phyloP scores from a whole-genome alignment of 2,888 invertebrate species.

The Galerucella pusilla region DNA sequence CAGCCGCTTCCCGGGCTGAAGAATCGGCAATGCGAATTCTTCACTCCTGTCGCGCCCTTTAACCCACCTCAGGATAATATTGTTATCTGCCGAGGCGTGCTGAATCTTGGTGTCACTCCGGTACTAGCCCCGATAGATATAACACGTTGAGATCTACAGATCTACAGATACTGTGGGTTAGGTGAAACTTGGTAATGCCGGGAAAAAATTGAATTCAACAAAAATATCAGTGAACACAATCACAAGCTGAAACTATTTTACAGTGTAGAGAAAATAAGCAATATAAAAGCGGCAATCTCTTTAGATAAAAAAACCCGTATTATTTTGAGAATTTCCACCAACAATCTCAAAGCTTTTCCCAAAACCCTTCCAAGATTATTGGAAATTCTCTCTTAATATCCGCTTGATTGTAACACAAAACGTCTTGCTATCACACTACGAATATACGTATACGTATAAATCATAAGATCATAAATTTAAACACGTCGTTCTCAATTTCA shows the following conservation, averaged over 20 bases:
- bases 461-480: conserved; percentile 26
- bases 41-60: too few relatives aligned
- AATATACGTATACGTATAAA: conserved; percentile 8
- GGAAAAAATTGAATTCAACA: too few relatives aligned
- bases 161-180: too few relatives aligned
- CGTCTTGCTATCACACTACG: neutral
- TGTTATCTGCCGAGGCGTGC: too few relatives aligned
- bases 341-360: conserved; percentile 8
- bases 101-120: too few relatives aligned
- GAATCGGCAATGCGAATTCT: too few relatives aligned
- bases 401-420: conserved; percentile 23
- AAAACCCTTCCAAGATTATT: conserved; percentile 20
- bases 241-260: neutral
- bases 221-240: too few relatives aligned
- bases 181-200: too few relatives aligned
- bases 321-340: conserved; percentile 3
- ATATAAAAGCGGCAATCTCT: conserved; percentile 1
- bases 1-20: too few relatives aligned
- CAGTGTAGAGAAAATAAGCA: neutral
- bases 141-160: too few relatives aligned
- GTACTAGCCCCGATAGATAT: too few relatives aligned
- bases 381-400: conserved; percentile 30
- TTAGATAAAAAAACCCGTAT: neutral
- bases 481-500: conserved; percentile 28
- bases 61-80: too few relatives aligned